Evolutionary conservation across 1,140 invertebrate genomes (phyloP), one percentile per base, ranked within the genome.

Genomic region (Drosophila varians): DNA sequence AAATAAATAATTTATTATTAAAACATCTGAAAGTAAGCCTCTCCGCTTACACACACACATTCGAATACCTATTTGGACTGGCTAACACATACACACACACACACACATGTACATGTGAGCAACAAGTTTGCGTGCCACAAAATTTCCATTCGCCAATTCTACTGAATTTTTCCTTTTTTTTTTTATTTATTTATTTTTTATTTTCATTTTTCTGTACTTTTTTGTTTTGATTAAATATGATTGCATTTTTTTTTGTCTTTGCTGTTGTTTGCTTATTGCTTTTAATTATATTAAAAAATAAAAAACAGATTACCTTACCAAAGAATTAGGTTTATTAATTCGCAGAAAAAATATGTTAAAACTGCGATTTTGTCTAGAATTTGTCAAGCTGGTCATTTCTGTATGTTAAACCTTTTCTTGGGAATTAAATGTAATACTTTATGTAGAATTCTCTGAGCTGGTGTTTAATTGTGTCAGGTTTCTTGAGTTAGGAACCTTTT

Each of bases 121-220:
- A 84, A 84, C 80, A 84, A 84, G 80, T 84, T 84, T 86, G 82
- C 68, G 80, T 71, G 73, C 83, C 72, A 80, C 76, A 84, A 84
- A 84, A 80, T 84, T 76, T 84, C 73, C 80, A 84, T 86, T 72
- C 64, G 80, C 72, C 74, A 80, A 61, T 76, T 84, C 70, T 60
- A 60, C 68, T 40, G 14, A 66, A 60, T 1, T 18, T 54, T 65
- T 58, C 46, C 19, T 42, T 18, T 42, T 8, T 21, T 21, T 21
- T 21, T n/a, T n/a, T n/a, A 8, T 62, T 53, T 57, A 28, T 26
- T 54, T 54, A 12, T 25, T 11, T 60, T 66, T 45, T n/a, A n/a
- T n/a, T n/a, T n/a, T 53, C 36, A 34, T 61, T 23, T 40, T 54
- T 62, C 36, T 64, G 60, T 64, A 47, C 46, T 62, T 38, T 23